Conservation (phyloP, 2,888 invertebrate species). For the Saturnia japonica region DNA sequence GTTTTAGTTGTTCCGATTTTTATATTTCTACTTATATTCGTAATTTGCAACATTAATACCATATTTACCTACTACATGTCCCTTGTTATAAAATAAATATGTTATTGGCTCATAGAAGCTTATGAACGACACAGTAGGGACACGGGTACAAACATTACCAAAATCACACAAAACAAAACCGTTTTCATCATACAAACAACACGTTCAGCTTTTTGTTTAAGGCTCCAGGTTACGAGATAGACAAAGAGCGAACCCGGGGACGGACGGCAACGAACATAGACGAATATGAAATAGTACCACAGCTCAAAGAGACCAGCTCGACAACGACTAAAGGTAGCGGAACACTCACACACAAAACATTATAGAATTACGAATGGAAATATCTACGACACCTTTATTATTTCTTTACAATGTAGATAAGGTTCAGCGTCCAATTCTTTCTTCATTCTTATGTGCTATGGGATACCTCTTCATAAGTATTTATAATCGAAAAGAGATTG, state of each 20-base stretch:
- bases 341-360: neutral
- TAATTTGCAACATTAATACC: no score
- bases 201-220: conserved; percentile 4
- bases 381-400: neutral
- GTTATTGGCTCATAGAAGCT: no score
- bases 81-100: no score
- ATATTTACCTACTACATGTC: no score
- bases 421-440: no score
- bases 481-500: no score
- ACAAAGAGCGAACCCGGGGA: neutral
- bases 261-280: neutral
- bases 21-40: no score
- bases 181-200: conserved; percentile 4
- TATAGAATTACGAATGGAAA: neutral
- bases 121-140: neutral
- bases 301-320: neutral
- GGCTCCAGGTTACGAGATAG: neutral
- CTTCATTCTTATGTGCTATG: no score
- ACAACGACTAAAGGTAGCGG: neutral
- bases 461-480: no score
- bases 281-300: neutral
- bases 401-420: neutral
- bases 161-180: neutral
- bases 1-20: no score
- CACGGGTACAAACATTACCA: neutral